Evolutionary conservation across 2,888 invertebrate species (phyloP).

Genomic region (Coelinius sp.): DNA sequence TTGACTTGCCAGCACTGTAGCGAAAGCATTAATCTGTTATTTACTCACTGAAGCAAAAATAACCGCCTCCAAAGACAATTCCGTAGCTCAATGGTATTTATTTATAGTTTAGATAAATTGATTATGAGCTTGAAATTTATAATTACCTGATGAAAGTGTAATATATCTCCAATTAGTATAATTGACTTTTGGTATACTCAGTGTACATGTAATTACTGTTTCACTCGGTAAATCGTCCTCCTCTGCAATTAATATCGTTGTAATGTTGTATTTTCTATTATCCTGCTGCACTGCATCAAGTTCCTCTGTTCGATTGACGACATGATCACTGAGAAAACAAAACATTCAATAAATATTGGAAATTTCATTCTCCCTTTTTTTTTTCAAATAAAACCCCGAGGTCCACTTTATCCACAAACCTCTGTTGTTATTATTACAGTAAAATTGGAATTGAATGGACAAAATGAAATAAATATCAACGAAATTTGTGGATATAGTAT

Average conservation of each 20-base stretch:
- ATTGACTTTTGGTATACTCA: conserved; percentile 62
- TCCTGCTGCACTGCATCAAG: conserved; percentile 56
- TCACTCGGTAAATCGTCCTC: conserved; percentile 60
- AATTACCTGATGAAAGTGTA: conserved; percentile 62
- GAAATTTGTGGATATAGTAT: not conserved
- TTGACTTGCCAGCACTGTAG: not conserved
- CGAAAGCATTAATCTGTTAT: not conserved
- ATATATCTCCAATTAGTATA: conserved; percentile 62
- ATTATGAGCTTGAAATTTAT: not conserved
- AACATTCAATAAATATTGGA: not conserved
- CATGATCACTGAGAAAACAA: conserved; percentile 54
- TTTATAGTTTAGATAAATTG: not conserved
- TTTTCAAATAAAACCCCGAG: no score
- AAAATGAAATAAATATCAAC: not conserved
- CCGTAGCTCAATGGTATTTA: not conserved
- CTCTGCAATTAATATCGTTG: conserved; percentile 60
- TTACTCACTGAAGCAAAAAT: not conserved
- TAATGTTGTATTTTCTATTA: conserved; percentile 61
- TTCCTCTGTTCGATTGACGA: conserved; percentile 51
- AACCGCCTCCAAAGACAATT: not conserved
- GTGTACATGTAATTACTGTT: conserved; percentile 61
- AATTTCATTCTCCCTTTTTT: not conserved
- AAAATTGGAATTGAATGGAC: not conserved
- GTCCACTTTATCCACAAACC: no score
- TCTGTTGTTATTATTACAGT: not conserved